These are phyloP conservation scores for Thymelicus lineola DNA, from an alignment of 2,888 invertebrate genomes.

Conservation along the genomic window DNA sequence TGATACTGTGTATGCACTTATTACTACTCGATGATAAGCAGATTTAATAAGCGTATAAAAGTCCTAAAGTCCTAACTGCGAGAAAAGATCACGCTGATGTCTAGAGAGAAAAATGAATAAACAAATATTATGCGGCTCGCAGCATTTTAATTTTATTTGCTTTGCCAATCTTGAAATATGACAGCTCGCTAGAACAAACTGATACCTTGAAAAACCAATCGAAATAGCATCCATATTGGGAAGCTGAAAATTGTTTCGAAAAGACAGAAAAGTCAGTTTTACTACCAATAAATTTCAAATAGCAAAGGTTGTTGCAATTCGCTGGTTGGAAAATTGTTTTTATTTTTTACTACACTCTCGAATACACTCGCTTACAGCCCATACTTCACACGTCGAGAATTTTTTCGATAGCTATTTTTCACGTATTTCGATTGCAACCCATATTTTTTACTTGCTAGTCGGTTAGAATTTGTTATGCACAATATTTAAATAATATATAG, in stretches of 20 bases:
- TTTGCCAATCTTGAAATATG: neutral
- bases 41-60: no score
- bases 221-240: constrained; percentile 29
- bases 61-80: no score
- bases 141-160: constrained; percentile 8
- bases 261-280: constrained; percentile 32
- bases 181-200: constrained; percentile 13
- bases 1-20: no score
- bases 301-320: constrained; percentile 36
- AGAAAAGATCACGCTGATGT: no score
- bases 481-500: no score
- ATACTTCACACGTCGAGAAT: constrained; percentile 5
- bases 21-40: no score
- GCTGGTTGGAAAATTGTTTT: constrained; percentile 28
- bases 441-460: neutral
- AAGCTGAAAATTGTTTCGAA: constrained; percentile 33
- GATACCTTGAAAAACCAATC: constrained; percentile 31
- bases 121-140: neutral
- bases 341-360: constrained; percentile 19
- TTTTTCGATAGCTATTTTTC: constrained; percentile 5
- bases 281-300: constrained; percentile 39
- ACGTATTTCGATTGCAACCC: neutral
- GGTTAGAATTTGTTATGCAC: neutral
- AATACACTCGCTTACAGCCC: constrained; percentile 14
- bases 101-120: neutral